Evolutionary conservation across 2,113 vertebrate species (phyloP).

Genomic region (Bubo blakistoni): DNA sequence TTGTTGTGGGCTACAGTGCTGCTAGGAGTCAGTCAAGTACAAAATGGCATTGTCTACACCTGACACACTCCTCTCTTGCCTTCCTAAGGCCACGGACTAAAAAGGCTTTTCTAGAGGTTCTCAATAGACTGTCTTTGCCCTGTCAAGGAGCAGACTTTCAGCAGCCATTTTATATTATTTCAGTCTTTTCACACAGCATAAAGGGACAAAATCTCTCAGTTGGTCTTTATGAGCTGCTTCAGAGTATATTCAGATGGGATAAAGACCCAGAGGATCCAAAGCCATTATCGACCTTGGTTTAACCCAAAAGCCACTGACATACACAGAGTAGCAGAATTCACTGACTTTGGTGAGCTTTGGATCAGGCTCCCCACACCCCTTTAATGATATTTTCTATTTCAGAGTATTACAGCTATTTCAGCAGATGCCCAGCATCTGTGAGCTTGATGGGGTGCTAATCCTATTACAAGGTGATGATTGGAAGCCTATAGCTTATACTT

Average conservation of each 20-base stretch:
- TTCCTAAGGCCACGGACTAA: background rate
- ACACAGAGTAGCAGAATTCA: background rate
- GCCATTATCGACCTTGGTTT: background rate
- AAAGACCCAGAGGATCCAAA: background rate
- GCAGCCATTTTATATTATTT: background rate
- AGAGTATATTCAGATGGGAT: background rate
- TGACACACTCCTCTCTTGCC: background rate
- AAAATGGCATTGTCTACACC: background rate
- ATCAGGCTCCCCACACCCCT: background rate
- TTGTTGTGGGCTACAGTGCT: background rate
- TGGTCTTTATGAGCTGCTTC: background rate
- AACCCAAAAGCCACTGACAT: background rate
- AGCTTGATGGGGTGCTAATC: constrained; percentile 57
- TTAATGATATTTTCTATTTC: constrained; percentile 10
- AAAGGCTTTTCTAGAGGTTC: background rate
- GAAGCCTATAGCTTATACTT: constrained; percentile 47
- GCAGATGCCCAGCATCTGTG: constrained; percentile 51
- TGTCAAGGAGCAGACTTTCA: background rate
- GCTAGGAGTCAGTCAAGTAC: background rate
- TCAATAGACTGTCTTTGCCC: background rate
- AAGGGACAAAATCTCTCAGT: background rate
- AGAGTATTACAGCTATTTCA: constrained; percentile 14
- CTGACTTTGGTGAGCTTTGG: background rate
- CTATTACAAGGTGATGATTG: constrained; percentile 59
- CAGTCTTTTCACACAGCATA: background rate